A percentile compares a stretch with the other conserved stretches of the same genome.
Conservation (phyloP, 2,113 vertebrate species). For the Natator depressus region DNA sequence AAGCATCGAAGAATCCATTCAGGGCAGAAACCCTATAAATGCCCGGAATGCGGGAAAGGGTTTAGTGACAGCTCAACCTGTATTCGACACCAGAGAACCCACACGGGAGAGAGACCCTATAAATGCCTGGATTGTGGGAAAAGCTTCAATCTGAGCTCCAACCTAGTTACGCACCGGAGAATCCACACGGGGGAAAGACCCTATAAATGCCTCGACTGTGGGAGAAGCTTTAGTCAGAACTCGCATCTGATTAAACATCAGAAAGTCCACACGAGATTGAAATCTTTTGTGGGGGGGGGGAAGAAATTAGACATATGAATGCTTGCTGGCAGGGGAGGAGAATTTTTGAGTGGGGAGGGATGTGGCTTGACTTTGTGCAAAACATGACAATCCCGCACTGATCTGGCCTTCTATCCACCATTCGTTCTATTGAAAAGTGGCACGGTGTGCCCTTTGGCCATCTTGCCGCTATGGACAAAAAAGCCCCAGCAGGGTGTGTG, state of each 20-base stretch:
- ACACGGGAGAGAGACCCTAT: neutral
- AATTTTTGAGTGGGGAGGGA: neutral
- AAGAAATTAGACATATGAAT: neutral
- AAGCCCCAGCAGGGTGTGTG: too few relatives aligned
- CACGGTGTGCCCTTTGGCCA: too few relatives aligned
- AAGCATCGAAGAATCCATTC: constrained; percentile 46
- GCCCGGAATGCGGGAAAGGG: constrained; percentile 49
- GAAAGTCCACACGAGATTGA: neutral
- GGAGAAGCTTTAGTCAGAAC: neutral
- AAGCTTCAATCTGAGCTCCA: neutral
- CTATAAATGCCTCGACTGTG: neutral
- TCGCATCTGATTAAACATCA: neutral
- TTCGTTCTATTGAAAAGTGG: too few relatives aligned
- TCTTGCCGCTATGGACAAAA: too few relatives aligned
- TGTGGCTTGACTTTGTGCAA: neutral
- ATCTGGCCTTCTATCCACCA: too few relatives aligned
- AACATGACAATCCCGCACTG: neutral
- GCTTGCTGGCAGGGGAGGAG: neutral
- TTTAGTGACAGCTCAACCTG: neutral
- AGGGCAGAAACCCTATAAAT: constrained; percentile 46
- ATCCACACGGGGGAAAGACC: neutral
- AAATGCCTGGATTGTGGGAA: neutral
- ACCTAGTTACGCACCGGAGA: neutral
- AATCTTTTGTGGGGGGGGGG: rapidly evolving
- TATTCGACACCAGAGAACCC: neutral